Conservation (phyloP, 2,797 vertebrate genomes). For the Siniperca scherzeri region DNA sequence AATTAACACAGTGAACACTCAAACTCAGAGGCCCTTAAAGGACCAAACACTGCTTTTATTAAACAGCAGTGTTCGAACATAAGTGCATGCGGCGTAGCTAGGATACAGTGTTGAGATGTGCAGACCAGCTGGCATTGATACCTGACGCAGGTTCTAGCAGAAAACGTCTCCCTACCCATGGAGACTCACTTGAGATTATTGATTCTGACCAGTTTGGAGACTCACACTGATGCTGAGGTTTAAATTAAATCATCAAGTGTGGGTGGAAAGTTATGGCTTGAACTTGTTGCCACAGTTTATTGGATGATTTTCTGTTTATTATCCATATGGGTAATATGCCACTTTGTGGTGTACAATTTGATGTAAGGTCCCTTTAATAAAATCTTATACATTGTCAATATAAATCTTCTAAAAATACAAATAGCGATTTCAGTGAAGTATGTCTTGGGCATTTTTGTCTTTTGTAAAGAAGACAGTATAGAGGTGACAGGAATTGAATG, state of each 20-base stretch:
- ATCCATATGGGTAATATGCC: not conserved
- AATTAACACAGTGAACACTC: conserved; percentile 56
- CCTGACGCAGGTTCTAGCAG: conserved; percentile 20
- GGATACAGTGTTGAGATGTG: conserved; percentile 37
- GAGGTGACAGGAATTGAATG: not conserved
- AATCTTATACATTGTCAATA: not conserved
- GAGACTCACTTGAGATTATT: not conserved
- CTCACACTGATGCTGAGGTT: not conserved
- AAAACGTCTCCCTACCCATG: not conserved
- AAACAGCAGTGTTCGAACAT: not conserved
- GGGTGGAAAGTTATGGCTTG: not conserved
- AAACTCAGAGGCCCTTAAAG: conserved; percentile 37
- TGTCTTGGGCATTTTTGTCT: not conserved
- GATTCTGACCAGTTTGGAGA: not conserved
- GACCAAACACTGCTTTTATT: conserved; percentile 4
- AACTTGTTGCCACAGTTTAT: not conserved
- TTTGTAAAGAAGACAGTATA: not conserved
- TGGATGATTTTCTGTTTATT: not conserved
- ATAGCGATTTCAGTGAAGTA: not conserved
- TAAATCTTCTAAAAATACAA: not conserved
- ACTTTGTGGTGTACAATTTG: not conserved
- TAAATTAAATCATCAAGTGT: not conserved
- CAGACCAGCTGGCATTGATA: not conserved
- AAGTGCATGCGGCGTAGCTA: conserved; percentile 37
- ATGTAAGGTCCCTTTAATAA: not conserved